phyloP scores from a whole-genome alignment of 2,113 vertebrate species.

The Elachura formosa region DNA sequence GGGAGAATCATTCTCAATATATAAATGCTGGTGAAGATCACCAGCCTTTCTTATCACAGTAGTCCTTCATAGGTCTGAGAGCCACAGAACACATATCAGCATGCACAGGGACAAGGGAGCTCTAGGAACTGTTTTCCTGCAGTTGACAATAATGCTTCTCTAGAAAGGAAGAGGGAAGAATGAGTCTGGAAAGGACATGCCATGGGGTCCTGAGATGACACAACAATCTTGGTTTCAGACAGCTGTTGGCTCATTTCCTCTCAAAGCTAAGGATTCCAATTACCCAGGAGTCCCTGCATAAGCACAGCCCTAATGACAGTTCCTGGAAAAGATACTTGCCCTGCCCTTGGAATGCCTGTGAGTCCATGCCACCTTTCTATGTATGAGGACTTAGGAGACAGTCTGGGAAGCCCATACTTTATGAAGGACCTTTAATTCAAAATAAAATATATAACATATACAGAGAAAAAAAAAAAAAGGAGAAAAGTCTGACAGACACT shows the following conservation, averaged over 20 bases:
- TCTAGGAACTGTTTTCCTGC: neutral
- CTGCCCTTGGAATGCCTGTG: neutral
- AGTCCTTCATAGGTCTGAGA: neutral
- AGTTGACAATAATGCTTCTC: neutral
- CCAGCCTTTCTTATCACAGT: neutral
- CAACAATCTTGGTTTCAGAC: neutral
- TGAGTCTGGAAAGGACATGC: neutral
- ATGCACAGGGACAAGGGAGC: neutral
- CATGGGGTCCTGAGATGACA: neutral
- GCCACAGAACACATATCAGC: neutral
- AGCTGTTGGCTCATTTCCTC: neutral
- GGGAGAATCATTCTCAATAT: neutral
- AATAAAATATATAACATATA: neutral
- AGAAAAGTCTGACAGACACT: neutral
- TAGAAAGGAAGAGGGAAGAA: neutral
- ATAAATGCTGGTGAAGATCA: neutral
- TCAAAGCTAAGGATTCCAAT: neutral
- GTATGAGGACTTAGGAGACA: neutral
- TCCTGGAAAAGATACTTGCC: neutral
- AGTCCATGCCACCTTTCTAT: neutral
- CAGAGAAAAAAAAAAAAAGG: neutral
- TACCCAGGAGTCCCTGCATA: neutral
- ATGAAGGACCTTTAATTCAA: neutral
- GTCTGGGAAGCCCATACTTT: neutral
- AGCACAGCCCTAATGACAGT: neutral